Percentiles rank a stretch among this genome's conserved stretches.
phyloP scores from a whole-genome alignment of 2,113 vertebrate species.

The Ia io region DNA sequence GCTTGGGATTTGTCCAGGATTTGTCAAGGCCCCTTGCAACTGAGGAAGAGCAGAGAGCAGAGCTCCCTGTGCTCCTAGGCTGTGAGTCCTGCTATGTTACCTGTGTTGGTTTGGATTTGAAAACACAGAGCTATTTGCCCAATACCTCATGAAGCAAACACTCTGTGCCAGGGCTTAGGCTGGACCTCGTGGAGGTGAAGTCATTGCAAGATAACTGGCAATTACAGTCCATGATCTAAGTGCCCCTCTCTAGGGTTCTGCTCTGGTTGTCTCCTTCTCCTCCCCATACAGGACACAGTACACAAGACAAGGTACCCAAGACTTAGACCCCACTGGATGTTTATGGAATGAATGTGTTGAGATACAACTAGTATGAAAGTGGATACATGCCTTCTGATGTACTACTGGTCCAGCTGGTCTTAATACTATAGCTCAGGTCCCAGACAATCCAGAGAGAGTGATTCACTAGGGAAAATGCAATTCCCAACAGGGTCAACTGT shows the following conservation, averaged over 20 bases:
- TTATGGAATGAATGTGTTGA: background rate
- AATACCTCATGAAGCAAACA: background rate
- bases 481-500: background rate
- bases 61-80: background rate
- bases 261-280: background rate
- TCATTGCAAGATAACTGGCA: background rate
- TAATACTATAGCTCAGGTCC: background rate
- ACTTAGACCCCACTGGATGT: background rate
- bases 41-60: background rate
- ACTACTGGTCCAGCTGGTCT: background rate
- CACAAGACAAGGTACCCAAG: background rate
- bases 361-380: background rate
- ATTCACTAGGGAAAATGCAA: background rate
- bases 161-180: background rate
- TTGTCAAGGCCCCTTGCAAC: background rate
- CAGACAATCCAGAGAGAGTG: background rate
- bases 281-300: background rate
- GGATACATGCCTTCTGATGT: background rate
- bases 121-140: background rate
- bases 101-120: background rate
- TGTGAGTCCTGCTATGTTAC: background rate
- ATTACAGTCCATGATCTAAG: background rate
- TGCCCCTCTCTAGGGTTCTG: background rate
- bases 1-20: background rate
- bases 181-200: background rate